Conservation (phyloP, 2,113 vertebrate species). For the Gymnocephalus cernua region DNA sequence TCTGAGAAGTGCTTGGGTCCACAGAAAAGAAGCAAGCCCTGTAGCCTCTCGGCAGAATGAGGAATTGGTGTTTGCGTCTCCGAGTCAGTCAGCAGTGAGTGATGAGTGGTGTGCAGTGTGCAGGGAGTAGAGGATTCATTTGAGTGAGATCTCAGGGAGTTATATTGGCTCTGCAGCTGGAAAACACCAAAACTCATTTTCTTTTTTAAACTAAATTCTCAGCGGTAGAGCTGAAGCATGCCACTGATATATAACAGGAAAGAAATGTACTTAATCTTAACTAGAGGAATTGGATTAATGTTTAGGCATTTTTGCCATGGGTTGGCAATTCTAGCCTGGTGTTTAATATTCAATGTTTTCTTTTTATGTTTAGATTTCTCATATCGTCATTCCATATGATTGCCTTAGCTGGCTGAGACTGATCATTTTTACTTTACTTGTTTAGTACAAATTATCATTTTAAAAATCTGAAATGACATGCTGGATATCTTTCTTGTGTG, state of each 20-base stretch:
- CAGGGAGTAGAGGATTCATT: not conserved
- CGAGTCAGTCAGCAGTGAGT: conserved; percentile 21
- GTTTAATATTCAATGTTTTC: conserved; percentile 21
- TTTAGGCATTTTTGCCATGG: not conserved
- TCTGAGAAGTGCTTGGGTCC: conserved; percentile 40
- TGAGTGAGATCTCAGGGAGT: conserved; percentile 59
- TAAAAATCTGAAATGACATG: conserved; percentile 68
- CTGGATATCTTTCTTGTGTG: conserved; percentile 80
- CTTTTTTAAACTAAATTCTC: not conserved
- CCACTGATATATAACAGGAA: not conserved
- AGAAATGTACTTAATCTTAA: not conserved
- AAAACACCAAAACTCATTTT: not conserved
- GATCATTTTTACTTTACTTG: conserved; percentile 70
- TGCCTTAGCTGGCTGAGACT: conserved; percentile 83
- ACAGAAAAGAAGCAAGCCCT: conserved; percentile 35
- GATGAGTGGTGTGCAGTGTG: not conserved
- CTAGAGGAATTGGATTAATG: not conserved
- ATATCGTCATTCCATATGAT: conserved; percentile 60
- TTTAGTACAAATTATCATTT: conserved; percentile 63
- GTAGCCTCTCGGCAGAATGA: conserved; percentile 42
- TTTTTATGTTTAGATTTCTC: conserved; percentile 50
- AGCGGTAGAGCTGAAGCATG: not conserved
- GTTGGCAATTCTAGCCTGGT: conserved; percentile 27
- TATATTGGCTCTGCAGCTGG: not conserved
- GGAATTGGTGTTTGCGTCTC: conserved; percentile 29